Evolutionary conservation across 1,140 invertebrate species (phyloP).

Genomic region (Idris sp.): DNA sequence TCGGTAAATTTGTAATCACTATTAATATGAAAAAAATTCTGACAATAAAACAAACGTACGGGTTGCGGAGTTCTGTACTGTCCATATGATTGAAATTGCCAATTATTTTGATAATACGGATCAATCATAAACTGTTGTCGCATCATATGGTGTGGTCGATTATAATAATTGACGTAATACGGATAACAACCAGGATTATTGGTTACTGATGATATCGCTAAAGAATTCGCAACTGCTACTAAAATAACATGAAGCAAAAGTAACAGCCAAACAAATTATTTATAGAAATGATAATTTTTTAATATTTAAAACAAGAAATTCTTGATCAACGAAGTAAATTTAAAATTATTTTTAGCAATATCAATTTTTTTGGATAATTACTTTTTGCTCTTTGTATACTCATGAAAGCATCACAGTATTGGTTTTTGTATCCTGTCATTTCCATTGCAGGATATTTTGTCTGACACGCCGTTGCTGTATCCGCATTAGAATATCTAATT

Average conservation of each 20-base stretch:
- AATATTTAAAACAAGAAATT: no score
- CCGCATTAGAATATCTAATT: no score
- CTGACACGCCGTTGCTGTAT: not conserved
- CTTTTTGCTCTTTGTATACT: conserved; percentile 67
- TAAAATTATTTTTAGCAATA: no score
- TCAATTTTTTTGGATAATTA: conserved; percentile 30
- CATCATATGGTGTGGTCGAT: conserved; percentile 64
- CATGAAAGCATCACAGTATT: conserved; percentile 66
- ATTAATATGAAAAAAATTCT: conserved; percentile 18
- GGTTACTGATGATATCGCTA: conserved; percentile 58
- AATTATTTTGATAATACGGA: conserved; percentile 55
- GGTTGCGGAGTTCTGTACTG: conserved; percentile 60
- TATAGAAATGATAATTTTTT: no score
- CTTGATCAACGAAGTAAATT: not conserved
- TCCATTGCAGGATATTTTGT: conserved; percentile 47
- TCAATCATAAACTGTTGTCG: conserved; percentile 58
- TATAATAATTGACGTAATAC: conserved; percentile 63
- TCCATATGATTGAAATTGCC: conserved; percentile 57
- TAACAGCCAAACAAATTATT: no score
- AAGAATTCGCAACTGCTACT: conserved; percentile 68
- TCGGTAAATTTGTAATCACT: no score
- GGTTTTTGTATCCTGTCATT: conserved; percentile 62
- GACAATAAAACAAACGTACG: no score
- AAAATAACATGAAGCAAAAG: conserved; percentile 38
- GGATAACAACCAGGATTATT: conserved; percentile 59